Conservation (phyloP, 2,797 vertebrate species). For the Schizopygopsis pylzovi region DNA sequence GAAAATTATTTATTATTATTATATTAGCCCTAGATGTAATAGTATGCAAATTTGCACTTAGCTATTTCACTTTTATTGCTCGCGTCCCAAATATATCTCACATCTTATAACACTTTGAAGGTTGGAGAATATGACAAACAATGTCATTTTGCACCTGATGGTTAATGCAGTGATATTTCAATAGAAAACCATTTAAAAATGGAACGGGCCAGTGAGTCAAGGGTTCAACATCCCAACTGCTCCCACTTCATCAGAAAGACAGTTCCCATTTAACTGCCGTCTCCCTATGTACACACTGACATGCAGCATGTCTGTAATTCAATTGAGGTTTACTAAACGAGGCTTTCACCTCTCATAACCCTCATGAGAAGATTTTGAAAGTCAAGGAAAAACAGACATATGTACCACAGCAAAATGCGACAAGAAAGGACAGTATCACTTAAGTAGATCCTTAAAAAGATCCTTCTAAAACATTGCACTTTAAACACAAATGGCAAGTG, state of each 20-base stretch:
- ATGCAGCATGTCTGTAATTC: constrained; percentile 42
- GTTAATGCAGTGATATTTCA: constrained; percentile 36
- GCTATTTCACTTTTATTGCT: background rate
- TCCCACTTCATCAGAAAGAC: constrained; percentile 66
- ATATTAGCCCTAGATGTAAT: background rate
- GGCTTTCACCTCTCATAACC: constrained; percentile 47
- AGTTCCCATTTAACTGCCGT: constrained; percentile 63
- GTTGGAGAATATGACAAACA: constrained; percentile 32
- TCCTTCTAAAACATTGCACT: background rate
- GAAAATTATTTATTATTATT: background rate
- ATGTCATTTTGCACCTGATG: constrained; percentile 22
- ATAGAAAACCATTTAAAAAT: constrained; percentile 52
- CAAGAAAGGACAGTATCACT: constrained; percentile 19
- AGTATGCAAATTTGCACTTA: background rate
- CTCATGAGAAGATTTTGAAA: constrained; percentile 41
- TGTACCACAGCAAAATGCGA: background rate
- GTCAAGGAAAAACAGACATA: constrained; percentile 34
- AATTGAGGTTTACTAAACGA: constrained; percentile 35
- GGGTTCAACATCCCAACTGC: constrained; percentile 52
- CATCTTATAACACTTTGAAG: constrained; percentile 6
- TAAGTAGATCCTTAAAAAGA: too few species aligned
- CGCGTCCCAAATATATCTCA: background rate
- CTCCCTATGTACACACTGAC: constrained; percentile 41
- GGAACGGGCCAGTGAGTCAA: constrained; percentile 49
- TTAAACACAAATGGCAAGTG: background rate